Percentiles rank a stretch among this genome's conserved stretches.
Evolutionary conservation across 1,140 invertebrate species (phyloP).

Genomic region (Bombus impatiens): DNA sequence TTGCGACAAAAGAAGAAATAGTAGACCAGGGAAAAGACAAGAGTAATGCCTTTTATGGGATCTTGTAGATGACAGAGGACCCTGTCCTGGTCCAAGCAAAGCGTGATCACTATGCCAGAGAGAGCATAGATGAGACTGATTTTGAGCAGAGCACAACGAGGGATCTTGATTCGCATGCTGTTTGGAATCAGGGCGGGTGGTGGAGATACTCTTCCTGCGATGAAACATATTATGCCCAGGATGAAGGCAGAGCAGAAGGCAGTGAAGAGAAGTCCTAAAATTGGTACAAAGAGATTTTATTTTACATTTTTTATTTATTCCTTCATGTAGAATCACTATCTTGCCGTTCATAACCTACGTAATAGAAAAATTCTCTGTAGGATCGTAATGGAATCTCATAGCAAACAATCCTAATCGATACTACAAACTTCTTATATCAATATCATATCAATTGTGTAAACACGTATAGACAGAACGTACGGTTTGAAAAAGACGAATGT

Average conservation of each 20-base stretch:
- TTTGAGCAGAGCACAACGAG: constrained; percentile 73
- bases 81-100: constrained; percentile 79
- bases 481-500: background rate
- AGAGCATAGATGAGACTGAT: constrained; percentile 75
- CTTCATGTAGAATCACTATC: too few relatives aligned
- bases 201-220: constrained; percentile 73
- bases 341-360: too few relatives aligned
- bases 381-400: too few relatives aligned
- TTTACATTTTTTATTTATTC: too few relatives aligned
- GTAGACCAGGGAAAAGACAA: constrained; percentile 84
- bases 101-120: constrained; percentile 74
- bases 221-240: constrained; percentile 69
- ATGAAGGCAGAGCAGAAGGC: constrained; percentile 70
- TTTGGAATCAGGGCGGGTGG: constrained; percentile 76
- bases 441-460: too few relatives aligned
- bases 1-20: constrained; percentile 85
- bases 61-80: constrained; percentile 85
- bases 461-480: background rate
- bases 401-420: background rate
- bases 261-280: constrained; percentile 73
- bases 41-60: constrained; percentile 84
- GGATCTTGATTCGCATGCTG: constrained; percentile 74
- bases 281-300: too few relatives aligned
- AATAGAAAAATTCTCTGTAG: too few relatives aligned
- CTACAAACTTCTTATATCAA: background rate